phyloP scores from a whole-genome alignment of 2,113 vertebrate species.

The Rafetus swinhoei region DNA sequence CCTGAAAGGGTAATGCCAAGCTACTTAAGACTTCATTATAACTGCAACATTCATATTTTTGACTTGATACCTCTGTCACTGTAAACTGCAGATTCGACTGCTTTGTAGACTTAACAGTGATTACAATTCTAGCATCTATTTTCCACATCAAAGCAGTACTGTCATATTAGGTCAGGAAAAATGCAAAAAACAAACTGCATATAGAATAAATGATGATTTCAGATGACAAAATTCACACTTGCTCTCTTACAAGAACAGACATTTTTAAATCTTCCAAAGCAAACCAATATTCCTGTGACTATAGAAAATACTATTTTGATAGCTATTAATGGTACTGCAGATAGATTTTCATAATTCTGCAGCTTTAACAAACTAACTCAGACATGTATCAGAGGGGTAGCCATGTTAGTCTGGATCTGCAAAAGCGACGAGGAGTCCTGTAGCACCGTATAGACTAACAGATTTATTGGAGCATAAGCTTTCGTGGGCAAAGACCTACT shows the following conservation, averaged over 20 bases:
- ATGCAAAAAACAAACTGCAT: not conserved
- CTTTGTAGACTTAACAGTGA: constrained; percentile 34
- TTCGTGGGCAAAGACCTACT: too few species aligned
- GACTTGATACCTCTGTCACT: not conserved
- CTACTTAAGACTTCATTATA: not conserved
- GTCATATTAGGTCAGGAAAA: not conserved
- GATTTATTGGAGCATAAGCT: too few species aligned
- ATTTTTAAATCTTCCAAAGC: not conserved
- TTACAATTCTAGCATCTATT: constrained; percentile 2
- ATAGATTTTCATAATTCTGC: constrained; percentile 29
- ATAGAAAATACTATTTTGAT: not conserved
- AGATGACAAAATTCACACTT: not conserved
- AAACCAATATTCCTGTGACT: not conserved
- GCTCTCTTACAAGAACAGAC: not conserved
- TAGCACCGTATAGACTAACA: too few species aligned
- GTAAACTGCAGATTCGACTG: not conserved
- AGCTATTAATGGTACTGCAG: not conserved
- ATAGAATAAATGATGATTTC: not conserved
- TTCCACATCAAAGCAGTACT: constrained; percentile 1
- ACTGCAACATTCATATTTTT: not conserved
- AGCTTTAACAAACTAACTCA: not conserved
- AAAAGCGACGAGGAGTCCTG: too few species aligned
- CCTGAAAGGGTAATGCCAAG: not conserved
- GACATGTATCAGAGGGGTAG: too few species aligned
- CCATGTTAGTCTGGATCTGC: too few species aligned